A percentile compares a stretch with the other conserved stretches of the same genome.
Evolutionary conservation across 2,113 vertebrate genomes (phyloP).

Genomic region (Aldabrachelys gigantea): DNA sequence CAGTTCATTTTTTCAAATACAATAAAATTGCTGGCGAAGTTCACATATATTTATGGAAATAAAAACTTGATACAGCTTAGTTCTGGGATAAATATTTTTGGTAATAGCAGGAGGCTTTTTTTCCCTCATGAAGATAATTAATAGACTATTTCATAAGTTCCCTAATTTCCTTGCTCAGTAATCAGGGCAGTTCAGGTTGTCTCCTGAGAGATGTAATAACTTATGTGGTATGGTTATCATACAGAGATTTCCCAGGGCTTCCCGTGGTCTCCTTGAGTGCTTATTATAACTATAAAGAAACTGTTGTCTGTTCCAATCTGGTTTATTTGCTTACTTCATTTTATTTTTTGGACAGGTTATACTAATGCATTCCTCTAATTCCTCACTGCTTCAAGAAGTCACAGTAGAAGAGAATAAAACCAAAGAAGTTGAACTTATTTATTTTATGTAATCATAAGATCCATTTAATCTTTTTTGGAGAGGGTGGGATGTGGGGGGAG

Average conservation of each 20-base stretch:
- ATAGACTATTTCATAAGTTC: background rate
- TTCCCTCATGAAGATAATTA: conserved; percentile 18
- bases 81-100: conserved; percentile 50
- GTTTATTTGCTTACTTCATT: background rate
- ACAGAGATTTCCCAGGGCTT: background rate
- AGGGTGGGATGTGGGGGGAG: no score
- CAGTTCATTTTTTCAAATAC: conserved; percentile 50
- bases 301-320: background rate
- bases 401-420: background rate
- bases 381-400: background rate
- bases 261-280: background rate
- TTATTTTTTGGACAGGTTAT: background rate
- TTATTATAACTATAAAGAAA: conserved; percentile 12
- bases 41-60: conserved; percentile 66
- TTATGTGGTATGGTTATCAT: background rate
- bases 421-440: background rate
- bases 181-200: background rate
- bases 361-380: conserved; percentile 15
- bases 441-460: background rate
- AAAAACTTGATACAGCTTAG: conserved; percentile 53
- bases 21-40: conserved; percentile 62
- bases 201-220: background rate
- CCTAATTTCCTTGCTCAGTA: conserved; percentile 2
- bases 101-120: conserved; percentile 31
- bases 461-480: background rate